phyloP scores from a whole-genome alignment of 2,888 invertebrate genomes.

The Vanessa cardui region DNA sequence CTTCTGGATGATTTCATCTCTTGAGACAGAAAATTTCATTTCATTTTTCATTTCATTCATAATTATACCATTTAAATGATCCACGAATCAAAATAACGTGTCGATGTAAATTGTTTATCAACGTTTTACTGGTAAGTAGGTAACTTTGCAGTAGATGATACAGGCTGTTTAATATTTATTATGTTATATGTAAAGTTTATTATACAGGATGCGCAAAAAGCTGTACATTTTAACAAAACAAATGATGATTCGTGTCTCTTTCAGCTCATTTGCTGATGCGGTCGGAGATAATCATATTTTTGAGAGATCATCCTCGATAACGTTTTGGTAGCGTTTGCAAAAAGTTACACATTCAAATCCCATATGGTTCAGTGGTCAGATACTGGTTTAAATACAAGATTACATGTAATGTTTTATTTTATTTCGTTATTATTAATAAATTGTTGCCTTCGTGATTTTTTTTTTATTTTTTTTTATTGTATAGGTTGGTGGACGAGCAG shows the following conservation, averaged over 20 bases:
- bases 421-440: too few species aligned
- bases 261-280: conserved; percentile 68
- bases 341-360: conserved; percentile 22
- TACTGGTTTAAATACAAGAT: background rate
- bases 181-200: conserved; percentile 8
- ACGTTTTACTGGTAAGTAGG: too few species aligned
- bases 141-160: background rate
- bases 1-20: too few species aligned
- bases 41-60: too few species aligned
- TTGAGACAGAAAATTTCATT: too few species aligned
- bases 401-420: too few species aligned
- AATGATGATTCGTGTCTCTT: conserved; percentile 44
- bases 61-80: too few species aligned
- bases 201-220: conserved; percentile 4
- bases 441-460: too few species aligned
- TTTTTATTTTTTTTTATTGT: too few species aligned
- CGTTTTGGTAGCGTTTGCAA: conserved; percentile 56
- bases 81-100: too few species aligned
- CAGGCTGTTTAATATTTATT: conserved; percentile 1
- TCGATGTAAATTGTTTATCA: too few species aligned
- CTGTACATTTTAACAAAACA: conserved; percentile 35
- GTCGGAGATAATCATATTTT: conserved; percentile 73
- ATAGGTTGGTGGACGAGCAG: too few species aligned
- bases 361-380: background rate
- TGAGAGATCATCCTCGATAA: conserved; percentile 72